Conservation (phyloP, 2,888 invertebrate genomes). For the Apodemia zela region DNA sequence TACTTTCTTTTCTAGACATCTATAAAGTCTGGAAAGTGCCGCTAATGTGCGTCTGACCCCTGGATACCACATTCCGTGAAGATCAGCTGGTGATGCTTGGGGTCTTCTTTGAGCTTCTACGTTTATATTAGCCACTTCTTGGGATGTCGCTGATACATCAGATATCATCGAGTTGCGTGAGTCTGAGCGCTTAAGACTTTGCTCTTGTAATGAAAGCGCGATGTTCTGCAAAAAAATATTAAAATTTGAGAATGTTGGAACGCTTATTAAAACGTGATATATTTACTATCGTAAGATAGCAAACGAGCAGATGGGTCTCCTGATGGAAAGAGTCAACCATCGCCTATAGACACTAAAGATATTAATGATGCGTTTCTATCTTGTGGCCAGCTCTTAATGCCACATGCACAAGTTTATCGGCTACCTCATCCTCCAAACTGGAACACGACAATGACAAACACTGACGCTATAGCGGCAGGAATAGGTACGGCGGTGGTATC, state of each 20-base stretch:
- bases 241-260: not conserved
- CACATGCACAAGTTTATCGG: no score
- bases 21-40: constrained; percentile 90
- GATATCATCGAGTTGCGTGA: constrained; percentile 86
- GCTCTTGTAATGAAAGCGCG: constrained; percentile 82
- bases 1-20: constrained; percentile 96
- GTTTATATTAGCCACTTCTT: constrained; percentile 85
- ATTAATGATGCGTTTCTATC: no score
- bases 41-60: constrained; percentile 96
- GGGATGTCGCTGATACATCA: constrained; percentile 83
- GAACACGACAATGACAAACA: no score
- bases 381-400: no score
- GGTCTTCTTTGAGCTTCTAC: constrained; percentile 58
- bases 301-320: no score
- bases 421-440: no score
- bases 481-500: no score
- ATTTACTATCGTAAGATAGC: no score
- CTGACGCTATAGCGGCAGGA: no score
- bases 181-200: constrained; percentile 80
- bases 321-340: no score
- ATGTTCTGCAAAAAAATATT: constrained; percentile 74
- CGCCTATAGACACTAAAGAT: no score
- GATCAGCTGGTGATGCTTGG: constrained; percentile 92
- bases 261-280: no score
- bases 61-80: constrained; percentile 99